Percentiles rank a stretch among this genome's conserved stretches.
Evolutionary conservation across 2,888 invertebrate species (phyloP).

Genomic region (Andrena praecox): DNA sequence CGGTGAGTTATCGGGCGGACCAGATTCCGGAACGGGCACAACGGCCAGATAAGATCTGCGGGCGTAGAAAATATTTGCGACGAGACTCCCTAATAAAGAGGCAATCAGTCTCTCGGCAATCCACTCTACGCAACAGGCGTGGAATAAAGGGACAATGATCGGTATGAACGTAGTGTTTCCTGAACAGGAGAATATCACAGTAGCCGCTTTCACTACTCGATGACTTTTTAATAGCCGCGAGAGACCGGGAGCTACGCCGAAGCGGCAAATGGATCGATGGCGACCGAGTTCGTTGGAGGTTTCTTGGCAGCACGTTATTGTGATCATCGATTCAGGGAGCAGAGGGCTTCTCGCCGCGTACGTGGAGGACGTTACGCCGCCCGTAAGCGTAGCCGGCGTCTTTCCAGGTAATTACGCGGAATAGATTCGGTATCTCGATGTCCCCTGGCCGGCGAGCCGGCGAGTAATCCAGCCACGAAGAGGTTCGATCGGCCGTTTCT

Average conservation of each 20-base stretch:
- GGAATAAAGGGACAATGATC: too few relatives aligned
- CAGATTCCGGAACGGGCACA: neutral
- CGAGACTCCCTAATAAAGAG: neutral
- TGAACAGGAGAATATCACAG: too few relatives aligned
- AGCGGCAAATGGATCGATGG: neutral
- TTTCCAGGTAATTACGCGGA: slow-evolving; percentile 74
- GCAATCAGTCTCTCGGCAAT: neutral
- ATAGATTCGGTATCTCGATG: slow-evolving; percentile 77
- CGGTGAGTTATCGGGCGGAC: slow-evolving; percentile 2
- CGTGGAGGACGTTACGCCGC: slow-evolving; percentile 56
- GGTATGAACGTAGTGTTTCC: too few relatives aligned
- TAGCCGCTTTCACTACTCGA: too few relatives aligned
- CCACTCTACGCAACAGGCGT: neutral
- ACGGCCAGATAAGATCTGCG: neutral
- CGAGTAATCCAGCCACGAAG: slow-evolving; percentile 51
- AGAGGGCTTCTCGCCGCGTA: slow-evolving; percentile 43
- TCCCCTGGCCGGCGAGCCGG: slow-evolving; percentile 52
- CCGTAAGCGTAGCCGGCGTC: slow-evolving; percentile 49
- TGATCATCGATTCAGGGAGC: slow-evolving; percentile 8
- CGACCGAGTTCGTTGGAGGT: neutral
- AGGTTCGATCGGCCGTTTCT: slow-evolving; percentile 65
- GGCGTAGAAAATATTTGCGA: neutral
- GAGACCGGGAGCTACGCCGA: too few relatives aligned
- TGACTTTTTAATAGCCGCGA: too few relatives aligned
- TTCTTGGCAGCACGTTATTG: neutral